These are phyloP conservation scores for Megaustenia siamemsis DNA, from an alignment of 2,888 invertebrate species.

Conservation along the genomic window DNA sequence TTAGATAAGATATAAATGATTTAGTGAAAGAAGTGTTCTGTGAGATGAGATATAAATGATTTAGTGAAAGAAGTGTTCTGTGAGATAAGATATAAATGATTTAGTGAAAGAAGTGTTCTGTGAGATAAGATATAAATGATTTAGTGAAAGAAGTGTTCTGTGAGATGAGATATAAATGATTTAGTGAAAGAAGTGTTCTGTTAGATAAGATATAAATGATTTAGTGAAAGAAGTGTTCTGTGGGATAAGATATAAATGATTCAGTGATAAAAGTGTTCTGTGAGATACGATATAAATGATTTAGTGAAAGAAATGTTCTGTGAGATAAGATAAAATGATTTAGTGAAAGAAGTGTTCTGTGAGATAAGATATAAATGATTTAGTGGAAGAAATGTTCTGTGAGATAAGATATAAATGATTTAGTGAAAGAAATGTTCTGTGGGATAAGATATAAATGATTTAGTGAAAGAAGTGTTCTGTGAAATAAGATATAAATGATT, in stretches of 20 bases:
- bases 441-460: not conserved
- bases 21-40: not conserved
- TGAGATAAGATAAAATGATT: not conserved
- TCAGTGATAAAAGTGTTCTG: not conserved
- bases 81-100: not conserved
- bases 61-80: no score
- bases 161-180: not conserved
- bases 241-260: not conserved
- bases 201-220: not conserved
- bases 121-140: not conserved
- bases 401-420: not conserved
- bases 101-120: not conserved
- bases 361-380: not conserved
- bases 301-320: no score
- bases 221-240: no score
- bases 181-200: not conserved
- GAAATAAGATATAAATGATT: not conserved
- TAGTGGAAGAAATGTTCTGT: slow-evolving; percentile 55
- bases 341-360: not conserved
- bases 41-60: not conserved
- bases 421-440: not conserved
- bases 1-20: not conserved
- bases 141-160: no score
- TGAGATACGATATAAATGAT: not conserved
- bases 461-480: no score